Conservation (phyloP, 2,113 vertebrate genomes). For the Ibidorhyncha struthersii region DNA sequence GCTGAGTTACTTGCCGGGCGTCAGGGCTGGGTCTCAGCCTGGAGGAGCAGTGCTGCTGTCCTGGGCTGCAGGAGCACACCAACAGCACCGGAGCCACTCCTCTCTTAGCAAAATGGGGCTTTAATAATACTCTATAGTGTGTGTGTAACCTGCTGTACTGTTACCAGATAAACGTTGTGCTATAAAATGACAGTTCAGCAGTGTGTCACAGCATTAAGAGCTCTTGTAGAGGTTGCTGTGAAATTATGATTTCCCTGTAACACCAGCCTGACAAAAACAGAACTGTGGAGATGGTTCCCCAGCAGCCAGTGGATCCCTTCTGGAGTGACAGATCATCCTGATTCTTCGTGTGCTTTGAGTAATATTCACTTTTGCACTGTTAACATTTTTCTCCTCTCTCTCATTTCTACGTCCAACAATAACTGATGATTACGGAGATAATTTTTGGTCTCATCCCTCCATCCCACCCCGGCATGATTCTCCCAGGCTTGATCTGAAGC, state of each 20-base stretch:
- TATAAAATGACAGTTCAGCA: neutral
- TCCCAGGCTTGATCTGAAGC: neutral
- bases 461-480: neutral
- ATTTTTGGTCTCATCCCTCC: neutral
- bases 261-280: neutral
- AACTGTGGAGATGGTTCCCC: neutral
- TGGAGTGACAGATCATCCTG: neutral
- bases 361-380: neutral
- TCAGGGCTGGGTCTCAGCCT: neutral
- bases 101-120: neutral
- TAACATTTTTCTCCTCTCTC: neutral
- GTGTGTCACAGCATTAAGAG: neutral
- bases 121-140: neutral
- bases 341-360: neutral
- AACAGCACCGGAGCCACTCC: accelerated
- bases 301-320: neutral
- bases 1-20: neutral
- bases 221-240: neutral
- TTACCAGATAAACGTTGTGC: neutral
- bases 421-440: neutral
- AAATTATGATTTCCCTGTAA: neutral
- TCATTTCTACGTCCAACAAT: neutral
- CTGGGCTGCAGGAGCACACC: neutral
- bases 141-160: neutral
- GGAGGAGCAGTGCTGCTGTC: no score